phyloP scores from a whole-genome alignment of 2,113 vertebrate species.

The Xiphorhynchus elegans region DNA sequence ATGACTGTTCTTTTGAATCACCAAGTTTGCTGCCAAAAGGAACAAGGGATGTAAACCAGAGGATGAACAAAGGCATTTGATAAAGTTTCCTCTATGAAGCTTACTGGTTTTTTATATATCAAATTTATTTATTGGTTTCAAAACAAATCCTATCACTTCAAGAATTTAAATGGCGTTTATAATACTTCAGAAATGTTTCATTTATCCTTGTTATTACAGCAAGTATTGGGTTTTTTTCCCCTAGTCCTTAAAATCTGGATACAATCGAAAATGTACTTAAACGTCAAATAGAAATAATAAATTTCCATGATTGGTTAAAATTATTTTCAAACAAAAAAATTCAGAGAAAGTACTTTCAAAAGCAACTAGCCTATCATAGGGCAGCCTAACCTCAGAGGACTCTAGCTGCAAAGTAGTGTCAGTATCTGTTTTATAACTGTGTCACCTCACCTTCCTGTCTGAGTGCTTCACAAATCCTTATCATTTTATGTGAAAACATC shows the following conservation, averaged over 20 bases:
- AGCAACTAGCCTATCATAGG: not conserved
- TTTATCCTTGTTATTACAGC: slow-evolving; percentile 9
- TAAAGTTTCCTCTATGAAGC: not conserved
- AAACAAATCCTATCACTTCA: not conserved
- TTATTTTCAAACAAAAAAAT: slow-evolving; percentile 4
- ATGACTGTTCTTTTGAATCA: not conserved
- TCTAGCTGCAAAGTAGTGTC: not conserved
- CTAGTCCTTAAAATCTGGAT: not conserved
- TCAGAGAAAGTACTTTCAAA: not conserved
- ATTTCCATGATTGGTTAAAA: slow-evolving; percentile 12
- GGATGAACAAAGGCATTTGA: not conserved
- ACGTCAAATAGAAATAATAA: slow-evolving; percentile 20
- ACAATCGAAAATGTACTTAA: slow-evolving; percentile 1
- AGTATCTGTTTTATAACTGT: slow-evolving; percentile 40
- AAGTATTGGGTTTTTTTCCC: not conserved
- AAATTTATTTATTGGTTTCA: slow-evolving; percentile 16
- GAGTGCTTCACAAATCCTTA: slow-evolving; percentile 34
- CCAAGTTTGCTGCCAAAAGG: slow-evolving; percentile 3
- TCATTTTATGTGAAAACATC: slow-evolving; percentile 49
- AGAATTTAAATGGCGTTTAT: not conserved
- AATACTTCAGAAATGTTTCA: not conserved
- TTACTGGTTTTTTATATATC: not conserved
- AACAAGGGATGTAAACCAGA: not conserved
- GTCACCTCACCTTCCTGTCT: slow-evolving; percentile 26
- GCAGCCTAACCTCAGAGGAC: not conserved